Base-by-base conservation (phyloP, 2,888 invertebrate species). In the Rhingia rostrata region DNA sequence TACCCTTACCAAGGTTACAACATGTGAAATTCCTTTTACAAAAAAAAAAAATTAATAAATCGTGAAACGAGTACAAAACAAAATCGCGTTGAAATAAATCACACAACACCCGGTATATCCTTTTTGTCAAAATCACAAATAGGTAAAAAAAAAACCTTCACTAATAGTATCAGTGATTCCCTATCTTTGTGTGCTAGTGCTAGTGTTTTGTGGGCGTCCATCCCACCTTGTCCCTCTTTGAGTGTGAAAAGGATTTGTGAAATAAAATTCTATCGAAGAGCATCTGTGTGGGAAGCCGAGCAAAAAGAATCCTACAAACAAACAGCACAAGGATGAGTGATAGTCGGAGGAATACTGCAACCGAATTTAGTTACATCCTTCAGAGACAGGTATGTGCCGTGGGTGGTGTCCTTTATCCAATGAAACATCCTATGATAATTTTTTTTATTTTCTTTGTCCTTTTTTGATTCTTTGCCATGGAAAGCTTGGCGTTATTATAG, bases 361-460 rank as follows among this genome's bases (percentile, higher is more conserved):
- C 90, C 73, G 91, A 91, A 89, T 91, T 91, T 81, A 91, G 91
- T 88, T 91, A 91, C 86, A 91, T 91, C 79, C 89, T 91, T 82
- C 91, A 91, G 86, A 88, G 91, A 81, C 91, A 91, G 91, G 91
- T 91, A 87, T 87, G 88, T 9, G 4, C 5, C 9, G 47, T 22
- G 47, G 47, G 22, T 32, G 30, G 5, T 9, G 22, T 49, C 22
- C 22, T 10, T 49, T 49, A 30, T 49, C 4, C 9, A 4, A 32
- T 32, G 10, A 49, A 49, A 49, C 30, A 6, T 64, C n/a, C 22
- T 22, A 2, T 22, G 22, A 22, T 22, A 22, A 22, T 22, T 22
- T 22, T 22, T 49, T 5, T 37, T 14, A 10, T 45, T 61, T 30
- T 3, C 32, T 37, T 37, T 37, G 10, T 37, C 12, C 0, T 10